Base-by-base conservation (phyloP, 64 coral and sea anemone species). In the Pachyseris speciosa region DNA sequence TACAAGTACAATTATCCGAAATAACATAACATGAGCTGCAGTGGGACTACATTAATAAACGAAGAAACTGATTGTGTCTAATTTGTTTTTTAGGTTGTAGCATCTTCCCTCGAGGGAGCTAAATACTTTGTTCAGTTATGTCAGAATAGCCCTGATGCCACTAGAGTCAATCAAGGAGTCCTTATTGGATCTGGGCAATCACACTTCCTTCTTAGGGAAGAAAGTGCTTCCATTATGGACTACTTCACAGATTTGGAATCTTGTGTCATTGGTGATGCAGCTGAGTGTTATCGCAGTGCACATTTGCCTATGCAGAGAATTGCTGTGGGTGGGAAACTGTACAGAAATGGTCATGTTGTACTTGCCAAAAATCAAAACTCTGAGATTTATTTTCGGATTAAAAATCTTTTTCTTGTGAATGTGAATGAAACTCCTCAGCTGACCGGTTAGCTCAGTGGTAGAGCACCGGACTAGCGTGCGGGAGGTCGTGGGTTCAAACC, bases 281-380 rank as follows among this genome's bases (percentile, higher is more conserved):
- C 77, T 50, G 48, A 83, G 64, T 70, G 61, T 50, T 91, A 91
- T 91, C 77, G 89, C 65, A 91, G 89, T 91, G 89, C 89, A 91
- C 69, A 58, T 72, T 77, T 91, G 32, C 89, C 89, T 80, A 71
- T 83, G 77, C 89, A 91, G 72, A 77, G 75, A 83, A 83, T 72
- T 72, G 75, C 55, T 40, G 40, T 59, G 58, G 77, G 89, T 83
- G 89, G 89, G 67, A 91, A 91, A 80, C 64, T 91, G 64, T 83
- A 91, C 77, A 81, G 89, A 57, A 72, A 65, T 80, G 89, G 89
- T 83, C 77, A 80, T 83, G 50, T 52, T 83, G 89, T 83, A 15
- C 31, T 84, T 80, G 89, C 65, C 22, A 83, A 83, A 49, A 76
- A 71, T 72, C 58, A 71, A 55, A 83, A 91, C 63, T 57, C 77